A percentile compares a stretch with the other conserved stretches of the same genome.
These are phyloP conservation scores for Paedocypris sp. DNA, from an alignment of 2,113 vertebrate species.

Conservation along the genomic window DNA sequence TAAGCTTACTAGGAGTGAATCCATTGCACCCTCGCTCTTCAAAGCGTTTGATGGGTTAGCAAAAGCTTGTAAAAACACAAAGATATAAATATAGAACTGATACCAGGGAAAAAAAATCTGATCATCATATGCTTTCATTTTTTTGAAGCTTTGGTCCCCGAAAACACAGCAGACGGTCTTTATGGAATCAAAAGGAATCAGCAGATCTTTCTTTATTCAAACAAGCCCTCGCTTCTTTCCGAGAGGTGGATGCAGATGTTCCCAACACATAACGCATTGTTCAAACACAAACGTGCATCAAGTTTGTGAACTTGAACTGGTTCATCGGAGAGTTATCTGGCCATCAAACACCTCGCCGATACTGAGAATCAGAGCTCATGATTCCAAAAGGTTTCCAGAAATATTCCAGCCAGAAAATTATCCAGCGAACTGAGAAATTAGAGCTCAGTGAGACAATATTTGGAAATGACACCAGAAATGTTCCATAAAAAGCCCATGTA, in stretches of 20 bases:
- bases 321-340: no score
- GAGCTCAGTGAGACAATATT: no score
- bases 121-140: slow-evolving; percentile 54
- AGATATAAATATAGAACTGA: slow-evolving; percentile 45
- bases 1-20: slow-evolving; percentile 50
- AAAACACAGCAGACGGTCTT: slow-evolving; percentile 55
- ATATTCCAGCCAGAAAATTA: no score
- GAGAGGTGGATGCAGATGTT: slow-evolving; percentile 44
- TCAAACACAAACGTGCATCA: not conserved
- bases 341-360: no score
- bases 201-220: slow-evolving; percentile 41
- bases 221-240: not conserved
- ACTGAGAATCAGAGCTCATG: no score
- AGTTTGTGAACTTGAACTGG: slow-evolving; percentile 13
- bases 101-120: slow-evolving; percentile 41
- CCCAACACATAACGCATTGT: slow-evolving; percentile 31
- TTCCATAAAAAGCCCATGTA: no score
- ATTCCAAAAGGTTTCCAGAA: no score
- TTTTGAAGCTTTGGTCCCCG: slow-evolving; percentile 51
- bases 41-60: slow-evolving; percentile 44
- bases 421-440: no score
- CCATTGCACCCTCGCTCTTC: slow-evolving; percentile 51
- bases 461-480: no score
- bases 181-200: slow-evolving; percentile 58
- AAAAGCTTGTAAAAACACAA: slow-evolving; percentile 56